Percentiles rank a stretch among this genome's conserved stretches.
Conservation (phyloP, 2,113 vertebrate species). For the Ictalurus furcatus region DNA sequence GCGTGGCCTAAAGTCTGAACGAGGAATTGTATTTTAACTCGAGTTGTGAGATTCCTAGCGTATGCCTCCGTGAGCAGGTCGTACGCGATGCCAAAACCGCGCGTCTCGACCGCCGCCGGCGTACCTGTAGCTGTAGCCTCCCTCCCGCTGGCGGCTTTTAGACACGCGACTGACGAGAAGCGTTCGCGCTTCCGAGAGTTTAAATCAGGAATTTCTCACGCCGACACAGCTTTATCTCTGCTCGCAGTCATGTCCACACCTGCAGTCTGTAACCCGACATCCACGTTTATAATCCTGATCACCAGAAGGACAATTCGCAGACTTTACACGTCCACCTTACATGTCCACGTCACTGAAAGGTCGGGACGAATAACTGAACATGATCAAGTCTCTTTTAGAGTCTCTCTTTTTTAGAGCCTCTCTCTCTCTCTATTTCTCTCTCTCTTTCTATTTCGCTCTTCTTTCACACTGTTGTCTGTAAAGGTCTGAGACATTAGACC, state of each 20-base stretch:
- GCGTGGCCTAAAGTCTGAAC: background rate
- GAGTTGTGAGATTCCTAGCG: too few relatives aligned
- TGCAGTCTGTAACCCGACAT: background rate
- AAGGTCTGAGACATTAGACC: constrained; percentile 2
- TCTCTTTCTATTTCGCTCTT: background rate
- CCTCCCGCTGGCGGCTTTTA: background rate
- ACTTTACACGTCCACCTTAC: too few relatives aligned
- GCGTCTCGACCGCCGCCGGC: too few relatives aligned
- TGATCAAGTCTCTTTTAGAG: background rate
- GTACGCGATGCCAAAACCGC: too few relatives aligned
- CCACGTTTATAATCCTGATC: background rate
- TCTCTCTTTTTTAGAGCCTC: too few relatives aligned
- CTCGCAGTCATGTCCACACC: too few relatives aligned
- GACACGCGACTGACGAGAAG: background rate
- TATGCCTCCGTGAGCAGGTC: too few relatives aligned
- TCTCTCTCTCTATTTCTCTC: background rate
- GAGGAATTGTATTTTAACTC: background rate
- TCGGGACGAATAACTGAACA: background rate
- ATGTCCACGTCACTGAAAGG: background rate
- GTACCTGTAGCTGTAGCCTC: background rate
- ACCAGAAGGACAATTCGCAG: background rate
- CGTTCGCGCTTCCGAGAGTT: background rate
- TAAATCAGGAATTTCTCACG: background rate
- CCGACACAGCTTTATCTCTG: too few relatives aligned
- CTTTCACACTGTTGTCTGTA: background rate